phyloP scores from a whole-genome alignment of 2,113 vertebrate genomes.

The Macheiramphus alcinus region DNA sequence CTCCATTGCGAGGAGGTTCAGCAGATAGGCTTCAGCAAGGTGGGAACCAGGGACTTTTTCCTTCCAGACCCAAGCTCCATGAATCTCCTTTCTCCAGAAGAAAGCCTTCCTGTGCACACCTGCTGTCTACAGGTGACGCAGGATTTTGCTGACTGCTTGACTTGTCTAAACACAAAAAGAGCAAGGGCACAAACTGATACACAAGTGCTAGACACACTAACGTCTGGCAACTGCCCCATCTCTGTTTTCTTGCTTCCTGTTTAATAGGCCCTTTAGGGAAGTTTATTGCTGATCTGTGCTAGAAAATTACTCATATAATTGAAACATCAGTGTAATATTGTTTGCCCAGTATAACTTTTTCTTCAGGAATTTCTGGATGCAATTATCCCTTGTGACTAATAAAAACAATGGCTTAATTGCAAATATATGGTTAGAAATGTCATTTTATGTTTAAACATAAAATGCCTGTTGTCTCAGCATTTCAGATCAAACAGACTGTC shows the following conservation, averaged over 20 bases:
- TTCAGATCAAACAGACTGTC: conserved; percentile 20
- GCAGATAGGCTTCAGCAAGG: neutral
- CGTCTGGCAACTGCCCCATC: neutral
- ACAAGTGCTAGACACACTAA: neutral
- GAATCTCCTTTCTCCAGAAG: neutral
- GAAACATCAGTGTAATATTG: neutral
- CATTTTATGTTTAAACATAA: conserved; percentile 50
- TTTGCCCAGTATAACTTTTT: neutral
- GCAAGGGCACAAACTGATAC: neutral
- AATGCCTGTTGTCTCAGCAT: conserved; percentile 16
- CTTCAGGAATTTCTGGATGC: conserved; percentile 58
- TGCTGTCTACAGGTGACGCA: neutral
- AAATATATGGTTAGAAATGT: conserved; percentile 49
- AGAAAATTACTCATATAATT: conserved; percentile 23
- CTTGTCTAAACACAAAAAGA: neutral
- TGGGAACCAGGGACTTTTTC: neutral
- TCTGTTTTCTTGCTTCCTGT: neutral
- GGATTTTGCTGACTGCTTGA: neutral
- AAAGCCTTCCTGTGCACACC: neutral
- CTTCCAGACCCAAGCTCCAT: neutral
- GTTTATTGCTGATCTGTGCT: conserved; percentile 30
- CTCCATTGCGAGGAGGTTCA: neutral
- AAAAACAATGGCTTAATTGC: conserved; percentile 60
- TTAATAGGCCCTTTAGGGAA: conserved; percentile 31
- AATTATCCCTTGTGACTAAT: conserved; percentile 68